These are phyloP conservation scores for Drosophila anomalata DNA, from an alignment of 2,888 invertebrate species.

Conservation along the genomic window DNA sequence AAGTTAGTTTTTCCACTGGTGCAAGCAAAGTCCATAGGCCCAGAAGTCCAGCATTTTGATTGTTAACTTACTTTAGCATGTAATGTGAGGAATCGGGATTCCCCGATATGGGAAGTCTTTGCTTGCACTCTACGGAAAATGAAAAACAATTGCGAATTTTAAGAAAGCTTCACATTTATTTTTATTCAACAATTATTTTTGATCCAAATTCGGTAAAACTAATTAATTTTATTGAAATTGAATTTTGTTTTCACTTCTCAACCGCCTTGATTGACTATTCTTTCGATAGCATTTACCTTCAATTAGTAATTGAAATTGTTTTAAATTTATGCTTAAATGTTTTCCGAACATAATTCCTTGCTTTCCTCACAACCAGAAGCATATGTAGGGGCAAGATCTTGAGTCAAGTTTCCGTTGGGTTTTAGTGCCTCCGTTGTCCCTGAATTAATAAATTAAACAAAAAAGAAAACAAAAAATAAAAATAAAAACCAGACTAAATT, in stretches of 20 bases:
- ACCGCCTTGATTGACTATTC: conserved; percentile 18
- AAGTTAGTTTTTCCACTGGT: conserved; percentile 48
- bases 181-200: conserved; percentile 9
- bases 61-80: conserved; percentile 36
- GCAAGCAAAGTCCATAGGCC: conserved; percentile 33
- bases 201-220: conserved; percentile 54
- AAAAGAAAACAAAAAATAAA: neutral
- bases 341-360: conserved; percentile 12
- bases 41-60: conserved; percentile 27
- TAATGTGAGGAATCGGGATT: conserved; percentile 17
- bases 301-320: conserved; percentile 30
- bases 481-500: conserved; percentile 7
- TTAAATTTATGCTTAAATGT: conserved; percentile 29
- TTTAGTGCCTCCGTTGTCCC: conserved; percentile 75
- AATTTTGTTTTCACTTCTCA: conserved; percentile 62
- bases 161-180: conserved; percentile 31
- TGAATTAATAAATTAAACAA: conserved; percentile 12
- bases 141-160: conserved; percentile 49
- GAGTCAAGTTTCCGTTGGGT: conserved; percentile 65
- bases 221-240: conserved; percentile 70
- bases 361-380: conserved; percentile 22
- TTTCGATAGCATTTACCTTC: conserved; percentile 23
- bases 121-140: conserved; percentile 51
- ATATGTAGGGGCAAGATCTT: conserved; percentile 41
- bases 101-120: conserved; percentile 31